Base-by-base conservation (phyloP, 2,888 invertebrate genomes). In the Copidosoma aretas region DNA sequence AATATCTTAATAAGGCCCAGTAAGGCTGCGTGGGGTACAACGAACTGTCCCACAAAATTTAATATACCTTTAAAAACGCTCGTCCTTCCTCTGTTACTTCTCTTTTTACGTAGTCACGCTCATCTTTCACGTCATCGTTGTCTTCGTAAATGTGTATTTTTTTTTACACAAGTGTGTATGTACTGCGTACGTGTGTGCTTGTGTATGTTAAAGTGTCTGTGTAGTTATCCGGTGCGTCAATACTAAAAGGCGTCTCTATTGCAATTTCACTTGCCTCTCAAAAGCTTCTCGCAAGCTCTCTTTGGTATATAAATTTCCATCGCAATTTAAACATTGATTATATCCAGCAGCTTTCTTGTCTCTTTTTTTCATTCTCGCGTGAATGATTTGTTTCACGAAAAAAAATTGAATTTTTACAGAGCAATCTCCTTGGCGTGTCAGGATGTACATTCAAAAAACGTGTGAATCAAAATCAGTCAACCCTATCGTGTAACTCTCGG, bases 1-100 rank as follows among this genome's bases (percentile, higher is more conserved):
- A 81, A 82, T 82, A 82, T 78, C 77, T 82, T 83, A 83, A 79
- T 83, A 83, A 83, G 83, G 83, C 83, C 83, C 80, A 83, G 82
- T 83, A 83, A 83, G 83, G 83, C 83, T 81, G 79, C 79, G 83
- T 83, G 83, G 83, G 83, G 43, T 78, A 80, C 67, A 77, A 77
- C 72, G 73, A 77, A 77, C 75, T 75, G 74, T 76, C 81, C 81
- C 81, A 82, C 81, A 80, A 78, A 80, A 80, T 80, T 76, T 77
- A 77, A 77, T 76, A 78, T 79, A 79, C 75, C 72, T 76, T 77
- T 76, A 75, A 77, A 77, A 77, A 74, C 73, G 70, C 71, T 69
- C 32, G 32, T 74, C 75, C 25, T 15, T 59, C n/a, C n/a, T n/a
- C n/a, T n/a, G n/a, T 64, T 21, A 19, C 14, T 59, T 64, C 17